Conservation (phyloP, 2,113 vertebrate genomes). For the Phyllostomus hastatus region DNA sequence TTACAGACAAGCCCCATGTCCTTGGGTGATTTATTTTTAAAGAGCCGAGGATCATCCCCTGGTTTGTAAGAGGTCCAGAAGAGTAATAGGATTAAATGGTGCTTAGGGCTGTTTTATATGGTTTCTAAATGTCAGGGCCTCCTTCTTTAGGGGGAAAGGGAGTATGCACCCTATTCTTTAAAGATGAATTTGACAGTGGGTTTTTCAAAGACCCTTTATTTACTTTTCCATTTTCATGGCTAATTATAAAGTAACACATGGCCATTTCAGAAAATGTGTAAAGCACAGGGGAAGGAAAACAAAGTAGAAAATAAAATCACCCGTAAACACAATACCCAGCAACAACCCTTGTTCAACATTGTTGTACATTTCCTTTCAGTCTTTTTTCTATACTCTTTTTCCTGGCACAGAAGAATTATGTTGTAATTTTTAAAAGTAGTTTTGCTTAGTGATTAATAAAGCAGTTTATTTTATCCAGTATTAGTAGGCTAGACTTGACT, state of each 20-base stretch:
- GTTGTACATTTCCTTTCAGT: neutral
- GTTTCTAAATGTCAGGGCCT: conserved; percentile 62
- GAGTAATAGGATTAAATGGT: conserved; percentile 66
- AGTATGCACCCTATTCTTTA: neutral
- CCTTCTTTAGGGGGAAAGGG: neutral
- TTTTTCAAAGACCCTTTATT: conserved; percentile 22
- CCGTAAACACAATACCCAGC: neutral
- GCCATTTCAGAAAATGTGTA: conserved; percentile 41
- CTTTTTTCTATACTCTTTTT: conserved; percentile 17
- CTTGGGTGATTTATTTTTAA: conserved; percentile 71
- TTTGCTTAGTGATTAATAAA: neutral
- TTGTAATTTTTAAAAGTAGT: neutral
- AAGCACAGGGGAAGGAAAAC: neutral
- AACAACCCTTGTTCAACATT: neutral
- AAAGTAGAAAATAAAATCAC: conserved; percentile 22
- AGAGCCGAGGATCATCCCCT: conserved; percentile 68
- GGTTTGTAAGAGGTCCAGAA: conserved; percentile 60
- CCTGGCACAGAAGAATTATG: neutral
- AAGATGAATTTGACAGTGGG: conserved; percentile 1
- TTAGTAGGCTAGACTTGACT: neutral
- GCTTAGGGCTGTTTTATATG: conserved; percentile 8
- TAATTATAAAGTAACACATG: conserved; percentile 60
- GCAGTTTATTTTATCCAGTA: neutral
- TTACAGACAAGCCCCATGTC: conserved; percentile 22
- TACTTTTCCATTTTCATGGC: conserved; percentile 34